These are phyloP conservation scores for Sebastes umbrosus DNA, from an alignment of 2,797 vertebrate genomes.

Conservation along the genomic window DNA sequence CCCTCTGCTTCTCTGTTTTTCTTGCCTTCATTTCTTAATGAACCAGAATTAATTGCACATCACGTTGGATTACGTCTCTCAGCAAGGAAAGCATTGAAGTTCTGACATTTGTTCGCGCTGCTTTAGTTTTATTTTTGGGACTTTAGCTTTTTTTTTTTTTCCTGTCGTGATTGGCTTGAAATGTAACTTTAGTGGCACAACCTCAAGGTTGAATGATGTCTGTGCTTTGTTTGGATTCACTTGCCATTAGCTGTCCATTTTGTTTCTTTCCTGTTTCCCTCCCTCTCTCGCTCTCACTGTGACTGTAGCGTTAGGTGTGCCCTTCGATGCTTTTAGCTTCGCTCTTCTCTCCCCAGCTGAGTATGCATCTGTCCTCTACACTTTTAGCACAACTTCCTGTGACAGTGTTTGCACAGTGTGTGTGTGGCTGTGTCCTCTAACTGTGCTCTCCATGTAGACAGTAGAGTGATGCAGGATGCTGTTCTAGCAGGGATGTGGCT, in stretches of 20 bases:
- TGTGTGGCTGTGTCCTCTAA: slow-evolving; percentile 64
- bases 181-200: slow-evolving; percentile 31
- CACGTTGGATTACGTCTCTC: slow-evolving; percentile 37
- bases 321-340: slow-evolving; percentile 69
- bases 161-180: slow-evolving; percentile 20
- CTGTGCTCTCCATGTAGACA: slow-evolving; percentile 63
- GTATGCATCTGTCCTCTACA: slow-evolving; percentile 70
- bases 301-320: slow-evolving; percentile 38
- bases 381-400: slow-evolving; percentile 67
- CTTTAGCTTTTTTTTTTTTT: background rate
- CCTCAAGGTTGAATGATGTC: slow-evolving; percentile 58
- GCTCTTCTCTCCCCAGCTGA: slow-evolving; percentile 57
- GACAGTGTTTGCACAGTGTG: slow-evolving; percentile 49
- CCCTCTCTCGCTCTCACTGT: slow-evolving; percentile 21
- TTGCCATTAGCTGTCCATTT: slow-evolving; percentile 53
- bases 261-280: slow-evolving; percentile 16
- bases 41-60: slow-evolving; percentile 63
- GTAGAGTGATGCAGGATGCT: slow-evolving; percentile 69
- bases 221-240: slow-evolving; percentile 33
- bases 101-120: background rate
- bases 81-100: slow-evolving; percentile 8
- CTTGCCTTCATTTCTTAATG: slow-evolving; percentile 53
- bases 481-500: slow-evolving; percentile 68
- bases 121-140: background rate
- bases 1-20: background rate